A percentile compares a stretch with the other conserved stretches of the same genome.
These are phyloP conservation scores for Plestiodon gilberti DNA, from an alignment of 2,113 vertebrate species.

Conservation along the genomic window DNA sequence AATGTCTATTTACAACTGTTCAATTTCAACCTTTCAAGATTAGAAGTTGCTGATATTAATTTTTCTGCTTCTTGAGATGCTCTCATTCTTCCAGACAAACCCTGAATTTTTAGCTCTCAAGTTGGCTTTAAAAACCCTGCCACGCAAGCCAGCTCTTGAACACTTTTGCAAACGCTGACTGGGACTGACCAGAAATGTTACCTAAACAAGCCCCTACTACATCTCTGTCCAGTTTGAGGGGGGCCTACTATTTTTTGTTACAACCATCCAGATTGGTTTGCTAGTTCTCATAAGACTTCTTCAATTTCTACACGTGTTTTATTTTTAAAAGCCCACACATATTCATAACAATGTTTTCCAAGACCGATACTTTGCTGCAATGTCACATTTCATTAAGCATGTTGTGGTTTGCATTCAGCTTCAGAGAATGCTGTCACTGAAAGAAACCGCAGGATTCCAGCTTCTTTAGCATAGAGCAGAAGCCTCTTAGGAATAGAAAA, in stretches of 20 bases:
- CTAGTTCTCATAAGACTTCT: neutral
- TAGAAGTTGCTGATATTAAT: neutral
- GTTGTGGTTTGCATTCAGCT: constrained; percentile 49
- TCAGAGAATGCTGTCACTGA: constrained; percentile 42
- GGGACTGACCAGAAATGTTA: neutral
- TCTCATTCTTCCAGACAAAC: no score
- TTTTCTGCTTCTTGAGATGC: neutral
- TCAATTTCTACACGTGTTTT: neutral
- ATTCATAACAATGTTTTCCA: constrained; percentile 31
- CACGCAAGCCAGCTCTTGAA: neutral
- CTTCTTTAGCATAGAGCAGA: constrained; percentile 6
- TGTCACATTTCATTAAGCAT: constrained; percentile 35
- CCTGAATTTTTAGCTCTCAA: neutral
- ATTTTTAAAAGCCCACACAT: neutral
- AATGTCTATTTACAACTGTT: neutral
- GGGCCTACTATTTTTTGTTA: no score
- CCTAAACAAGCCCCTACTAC: neutral
- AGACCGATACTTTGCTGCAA: constrained; percentile 1
- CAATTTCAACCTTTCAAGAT: neutral
- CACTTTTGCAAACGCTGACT: neutral
- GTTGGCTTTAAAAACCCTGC: neutral
- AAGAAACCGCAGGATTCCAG: constrained; percentile 10
- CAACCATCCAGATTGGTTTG: constrained; percentile 22
- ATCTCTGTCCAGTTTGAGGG: no score
- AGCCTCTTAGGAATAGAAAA: neutral